phyloP scores from a whole-genome alignment of 2,797 vertebrate species.

The Megaceryle alcyon region DNA sequence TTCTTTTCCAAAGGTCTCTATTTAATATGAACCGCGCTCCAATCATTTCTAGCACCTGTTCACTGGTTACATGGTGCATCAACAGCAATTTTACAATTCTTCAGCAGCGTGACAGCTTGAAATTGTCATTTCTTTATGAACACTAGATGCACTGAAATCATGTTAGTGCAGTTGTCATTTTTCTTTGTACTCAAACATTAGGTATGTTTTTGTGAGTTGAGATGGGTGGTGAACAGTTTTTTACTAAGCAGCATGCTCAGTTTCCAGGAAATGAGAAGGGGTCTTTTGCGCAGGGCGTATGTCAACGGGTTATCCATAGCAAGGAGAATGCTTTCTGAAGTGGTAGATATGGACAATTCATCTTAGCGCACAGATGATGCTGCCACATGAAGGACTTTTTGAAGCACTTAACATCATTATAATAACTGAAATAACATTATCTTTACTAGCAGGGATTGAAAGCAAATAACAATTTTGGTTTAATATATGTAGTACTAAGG shows the following conservation, averaged over 20 bases:
- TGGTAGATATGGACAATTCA: conserved; percentile 17
- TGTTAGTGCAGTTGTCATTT: conserved; percentile 40
- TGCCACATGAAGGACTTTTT: conserved; percentile 16
- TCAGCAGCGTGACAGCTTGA: conserved; percentile 60
- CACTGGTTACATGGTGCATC: conserved; percentile 64
- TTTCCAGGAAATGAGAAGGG: conserved; percentile 24
- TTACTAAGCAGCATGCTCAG: neutral
- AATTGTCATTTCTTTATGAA: conserved; percentile 67
- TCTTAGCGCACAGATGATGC: neutral
- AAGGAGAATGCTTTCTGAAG: conserved; percentile 40
- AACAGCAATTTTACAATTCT: conserved; percentile 64
- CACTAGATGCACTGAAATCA: conserved; percentile 46
- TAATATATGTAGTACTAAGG: neutral
- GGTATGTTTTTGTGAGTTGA: conserved; percentile 17
- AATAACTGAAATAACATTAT: conserved; percentile 35
- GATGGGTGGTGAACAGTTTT: neutral
- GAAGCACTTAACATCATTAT: conserved; percentile 48
- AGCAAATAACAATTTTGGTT: neutral
- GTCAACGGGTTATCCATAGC: conserved; percentile 3
- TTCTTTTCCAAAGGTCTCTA: conserved; percentile 64
- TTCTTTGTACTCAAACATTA: conserved; percentile 44
- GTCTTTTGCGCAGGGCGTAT: neutral
- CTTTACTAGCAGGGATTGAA: conserved; percentile 9
- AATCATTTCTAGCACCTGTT: conserved; percentile 69
- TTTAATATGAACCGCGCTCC: conserved; percentile 41